A percentile compares a stretch with the other conserved stretches of the same genome.
phyloP scores from a whole-genome alignment of 2,888 invertebrate genomes.

The Aromia moschata region DNA sequence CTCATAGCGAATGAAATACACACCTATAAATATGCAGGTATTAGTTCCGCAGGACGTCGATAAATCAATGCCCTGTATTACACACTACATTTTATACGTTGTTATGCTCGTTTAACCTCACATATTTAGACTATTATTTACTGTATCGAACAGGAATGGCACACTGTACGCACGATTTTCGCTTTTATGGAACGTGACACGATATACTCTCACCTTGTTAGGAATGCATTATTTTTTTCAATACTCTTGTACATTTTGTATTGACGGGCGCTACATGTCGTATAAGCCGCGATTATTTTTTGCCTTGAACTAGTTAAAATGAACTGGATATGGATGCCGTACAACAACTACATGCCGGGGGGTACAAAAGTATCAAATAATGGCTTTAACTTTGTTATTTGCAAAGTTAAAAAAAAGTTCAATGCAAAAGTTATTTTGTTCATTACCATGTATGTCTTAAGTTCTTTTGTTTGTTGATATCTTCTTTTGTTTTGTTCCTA shows the following conservation, averaged over 20 bases:
- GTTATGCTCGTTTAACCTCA: neutral
- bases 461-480: too few species aligned
- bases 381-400: too few species aligned
- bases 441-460: too few species aligned
- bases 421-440: too few species aligned
- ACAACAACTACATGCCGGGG: too few species aligned
- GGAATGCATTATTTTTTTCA: slow-evolving; percentile 20
- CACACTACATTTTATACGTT: neutral
- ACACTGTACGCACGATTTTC: slow-evolving; percentile 10
- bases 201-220: slow-evolving; percentile 26
- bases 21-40: neutral
- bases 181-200: slow-evolving; percentile 3
- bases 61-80: neutral
- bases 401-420: neutral
- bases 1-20: neutral
- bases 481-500: too few species aligned
- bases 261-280: slow-evolving; percentile 5
- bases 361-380: too few species aligned
- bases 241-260: neutral
- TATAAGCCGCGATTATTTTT: slow-evolving; percentile 15
- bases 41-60: neutral
- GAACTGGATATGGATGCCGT: neutral
- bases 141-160: neutral
- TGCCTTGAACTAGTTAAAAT: slow-evolving; percentile 27
- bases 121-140: neutral